Evolutionary conservation across 2,797 vertebrate species (phyloP).

Genomic region (Notoglanidium macrostoma): DNA sequence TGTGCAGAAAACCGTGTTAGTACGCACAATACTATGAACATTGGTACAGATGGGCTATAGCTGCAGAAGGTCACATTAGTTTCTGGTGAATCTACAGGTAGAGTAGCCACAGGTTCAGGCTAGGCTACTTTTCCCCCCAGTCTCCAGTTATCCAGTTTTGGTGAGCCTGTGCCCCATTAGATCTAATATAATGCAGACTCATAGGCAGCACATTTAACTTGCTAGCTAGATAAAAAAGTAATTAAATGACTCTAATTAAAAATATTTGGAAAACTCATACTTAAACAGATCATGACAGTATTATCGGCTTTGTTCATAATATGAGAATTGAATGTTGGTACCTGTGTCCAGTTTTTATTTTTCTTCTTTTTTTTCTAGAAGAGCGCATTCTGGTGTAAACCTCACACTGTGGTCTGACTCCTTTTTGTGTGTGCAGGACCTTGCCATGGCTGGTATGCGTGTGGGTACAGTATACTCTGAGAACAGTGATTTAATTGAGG

Average conservation of each 20-base stretch:
- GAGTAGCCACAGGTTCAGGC: background rate
- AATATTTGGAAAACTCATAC: background rate
- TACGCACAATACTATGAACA: background rate
- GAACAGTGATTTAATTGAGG: slow-evolving; percentile 85
- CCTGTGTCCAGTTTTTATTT: background rate
- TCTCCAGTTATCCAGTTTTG: background rate
- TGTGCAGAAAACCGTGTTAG: background rate
- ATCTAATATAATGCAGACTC: background rate
- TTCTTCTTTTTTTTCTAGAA: background rate
- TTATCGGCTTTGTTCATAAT: background rate
- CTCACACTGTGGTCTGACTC: background rate
- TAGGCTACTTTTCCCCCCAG: background rate
- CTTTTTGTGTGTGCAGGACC: slow-evolving; percentile 79
- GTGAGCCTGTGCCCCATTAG: background rate
- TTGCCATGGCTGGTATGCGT: slow-evolving; percentile 87
- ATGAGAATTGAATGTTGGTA: background rate
- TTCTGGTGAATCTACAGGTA: background rate
- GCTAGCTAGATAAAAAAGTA: background rate
- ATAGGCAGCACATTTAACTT: background rate
- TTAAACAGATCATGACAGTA: background rate
- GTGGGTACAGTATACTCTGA: slow-evolving; percentile 87
- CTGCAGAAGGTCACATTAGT: background rate
- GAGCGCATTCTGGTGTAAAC: background rate
- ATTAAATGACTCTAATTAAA: no score
- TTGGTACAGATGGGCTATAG: background rate